Conservation (phyloP, 1,140 invertebrate genomes). For the Paralvinella palmiformis region DNA sequence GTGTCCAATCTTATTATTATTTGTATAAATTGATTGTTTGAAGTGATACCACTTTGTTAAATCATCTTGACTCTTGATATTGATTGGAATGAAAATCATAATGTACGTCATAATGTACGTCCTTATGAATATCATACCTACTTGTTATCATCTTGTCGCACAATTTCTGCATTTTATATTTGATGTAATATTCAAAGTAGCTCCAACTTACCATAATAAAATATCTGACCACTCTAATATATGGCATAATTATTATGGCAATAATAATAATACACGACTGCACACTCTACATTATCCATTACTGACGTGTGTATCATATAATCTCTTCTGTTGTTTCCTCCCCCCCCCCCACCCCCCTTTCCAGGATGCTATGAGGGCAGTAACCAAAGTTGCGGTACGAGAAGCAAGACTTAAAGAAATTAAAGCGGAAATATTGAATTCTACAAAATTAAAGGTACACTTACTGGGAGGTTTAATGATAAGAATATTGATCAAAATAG, state of each 20-base stretch:
- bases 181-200: too few relatives aligned
- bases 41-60: too few relatives aligned
- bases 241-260: conserved; percentile 16
- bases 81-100: too few relatives aligned
- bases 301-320: background rate
- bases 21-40: too few relatives aligned
- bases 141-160: too few relatives aligned
- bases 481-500: background rate
- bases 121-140: too few relatives aligned
- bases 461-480: background rate
- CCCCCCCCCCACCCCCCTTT: background rate
- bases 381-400: conserved; percentile 83
- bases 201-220: too few relatives aligned
- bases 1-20: too few relatives aligned
- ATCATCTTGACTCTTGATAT: too few relatives aligned
- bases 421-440: conserved; percentile 86
- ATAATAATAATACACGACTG: background rate
- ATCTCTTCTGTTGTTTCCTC: background rate
- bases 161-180: too few relatives aligned
- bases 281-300: background rate
- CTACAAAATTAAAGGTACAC: conserved; percentile 65
- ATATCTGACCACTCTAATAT: too few relatives aligned
- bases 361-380: conserved; percentile 84
- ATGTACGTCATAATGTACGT: too few relatives aligned
- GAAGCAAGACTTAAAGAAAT: conserved; percentile 95